A percentile compares a stretch with the other conserved stretches of the same genome.
Evolutionary conservation across 2,797 vertebrate species (phyloP).

Genomic region (Heterohyrax brucei): DNA sequence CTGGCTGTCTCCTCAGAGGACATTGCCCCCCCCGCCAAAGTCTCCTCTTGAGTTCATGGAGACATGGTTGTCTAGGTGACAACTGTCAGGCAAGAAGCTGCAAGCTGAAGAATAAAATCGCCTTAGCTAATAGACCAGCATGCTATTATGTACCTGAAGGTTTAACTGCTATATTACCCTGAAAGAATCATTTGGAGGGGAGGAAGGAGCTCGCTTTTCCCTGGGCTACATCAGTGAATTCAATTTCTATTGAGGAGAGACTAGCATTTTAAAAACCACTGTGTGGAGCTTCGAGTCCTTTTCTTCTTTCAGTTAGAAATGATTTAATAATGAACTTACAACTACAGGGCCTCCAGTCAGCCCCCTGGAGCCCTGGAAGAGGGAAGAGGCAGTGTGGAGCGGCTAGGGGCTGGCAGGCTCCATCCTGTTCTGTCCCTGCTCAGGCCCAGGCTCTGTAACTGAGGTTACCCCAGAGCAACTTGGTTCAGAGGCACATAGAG

Average conservation of each 20-base stretch:
- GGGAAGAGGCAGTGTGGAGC: slow-evolving; percentile 58
- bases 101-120: slow-evolving; percentile 82
- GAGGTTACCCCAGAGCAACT: slow-evolving; percentile 79
- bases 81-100: slow-evolving; percentile 81
- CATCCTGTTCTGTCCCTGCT: slow-evolving; percentile 65
- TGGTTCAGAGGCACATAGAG: slow-evolving; percentile 61
- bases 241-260: slow-evolving; percentile 86
- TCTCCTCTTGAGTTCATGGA: slow-evolving; percentile 77
- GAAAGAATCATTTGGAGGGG: slow-evolving; percentile 80
- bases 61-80: slow-evolving; percentile 86
- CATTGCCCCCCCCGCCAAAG: slow-evolving; percentile 76
- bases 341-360: slow-evolving; percentile 54
- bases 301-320: slow-evolving; percentile 84
- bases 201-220: slow-evolving; percentile 76
- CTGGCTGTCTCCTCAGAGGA: slow-evolving; percentile 85
- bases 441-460: slow-evolving; percentile 62
- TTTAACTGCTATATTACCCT: slow-evolving; percentile 75
- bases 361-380: slow-evolving; percentile 68
- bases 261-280: slow-evolving; percentile 82
- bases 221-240: slow-evolving; percentile 81
- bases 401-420: slow-evolving; percentile 56
- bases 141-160: slow-evolving; percentile 77
- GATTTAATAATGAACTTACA: slow-evolving; percentile 81
- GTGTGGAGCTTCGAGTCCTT: slow-evolving; percentile 72
- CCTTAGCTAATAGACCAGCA: slow-evolving; percentile 84